Evolutionary conservation across 2,113 vertebrate species (phyloP), one percentile per base, ranked within the genome.

Genomic region (Marcusenius ussheri): DNA sequence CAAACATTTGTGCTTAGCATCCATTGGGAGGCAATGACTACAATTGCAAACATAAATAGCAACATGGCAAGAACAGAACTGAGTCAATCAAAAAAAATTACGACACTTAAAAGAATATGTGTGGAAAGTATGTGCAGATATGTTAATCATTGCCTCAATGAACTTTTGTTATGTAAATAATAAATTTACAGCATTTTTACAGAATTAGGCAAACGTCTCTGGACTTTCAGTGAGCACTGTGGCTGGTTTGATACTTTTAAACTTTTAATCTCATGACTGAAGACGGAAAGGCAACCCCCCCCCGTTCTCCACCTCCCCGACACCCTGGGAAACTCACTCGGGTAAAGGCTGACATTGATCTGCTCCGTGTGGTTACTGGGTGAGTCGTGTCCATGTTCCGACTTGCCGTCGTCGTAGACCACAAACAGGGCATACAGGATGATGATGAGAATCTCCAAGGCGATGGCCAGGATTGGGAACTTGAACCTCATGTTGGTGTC

Each of bases 401-500:
- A 0, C 5, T 5, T 24, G 35, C 3, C 80, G 85, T 95, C 94
- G 58, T 97, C 96, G 62, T 98, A 98, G 13, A 91, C 91, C 90
- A 96, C 96, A 95, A 97, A 98, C 74, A 98, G 42, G 0, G 91
- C 96, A 91, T 96, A 99, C 93, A 98, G 93, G 94, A 96, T 50
- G 91, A 99, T 98, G 91, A 97, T 96, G 90, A 94, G 45, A 89
- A 95, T 92, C 93, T 99, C 95, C 92, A 99, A 94, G 89, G 85
- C 1, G 93, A 98, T 92, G 9, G 98, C 98, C 91, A 97, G 0
- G 35, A 97, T 89, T 4, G 98, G 96, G 90, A 99, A 98, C 94
- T 95, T 97, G 88, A 97, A 80, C 95, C 95, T 97, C 97, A 99
- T 99, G 96, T 95, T 97, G 95, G 96, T 97, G 91, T 96, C 91